A percentile compares a stretch with the other conserved stretches of the same genome.
phyloP scores from a whole-genome alignment of 2,113 vertebrate species.

The Harpagus bidentatus region DNA sequence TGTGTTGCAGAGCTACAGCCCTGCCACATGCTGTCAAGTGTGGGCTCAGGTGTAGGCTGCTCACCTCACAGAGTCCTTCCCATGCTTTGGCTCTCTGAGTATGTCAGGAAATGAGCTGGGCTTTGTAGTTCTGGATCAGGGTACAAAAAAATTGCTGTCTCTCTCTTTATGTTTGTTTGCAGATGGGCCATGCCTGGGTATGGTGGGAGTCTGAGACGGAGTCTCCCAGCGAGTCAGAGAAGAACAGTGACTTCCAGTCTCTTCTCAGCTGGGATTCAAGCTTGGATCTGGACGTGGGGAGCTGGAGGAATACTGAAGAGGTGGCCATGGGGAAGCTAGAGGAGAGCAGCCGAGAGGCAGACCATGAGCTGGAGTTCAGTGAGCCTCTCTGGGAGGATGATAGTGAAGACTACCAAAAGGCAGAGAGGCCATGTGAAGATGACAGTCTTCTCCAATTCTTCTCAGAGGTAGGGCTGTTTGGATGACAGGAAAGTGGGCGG shows the following conservation, averaged over 20 bases:
- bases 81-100: background rate
- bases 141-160: background rate
- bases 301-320: conserved; percentile 66
- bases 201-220: conserved; percentile 49
- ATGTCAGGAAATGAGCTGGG: background rate
- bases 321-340: conserved; percentile 30
- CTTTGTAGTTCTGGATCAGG: background rate
- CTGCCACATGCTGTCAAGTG: background rate
- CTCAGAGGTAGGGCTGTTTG: conserved; percentile 65
- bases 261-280: conserved; percentile 65
- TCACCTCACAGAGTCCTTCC: background rate
- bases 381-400: conserved; percentile 38
- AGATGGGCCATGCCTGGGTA: conserved; percentile 62
- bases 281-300: conserved; percentile 55
- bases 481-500: background rate
- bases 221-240: conserved; percentile 58
- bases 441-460: conserved; percentile 50
- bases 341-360: conserved; percentile 58
- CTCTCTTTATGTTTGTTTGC: conserved; percentile 50
- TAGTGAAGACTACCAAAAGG: conserved; percentile 38
- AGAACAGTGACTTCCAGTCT: conserved; percentile 65
- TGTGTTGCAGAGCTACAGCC: background rate
- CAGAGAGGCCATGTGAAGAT: background rate
- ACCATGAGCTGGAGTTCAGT: background rate
- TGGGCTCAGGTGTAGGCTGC: background rate